Percentiles rank a stretch among this genome's conserved stretches.
Evolutionary conservation across 2,888 invertebrate species (phyloP).

Genomic region (Dasysyrphus tricinctus): DNA sequence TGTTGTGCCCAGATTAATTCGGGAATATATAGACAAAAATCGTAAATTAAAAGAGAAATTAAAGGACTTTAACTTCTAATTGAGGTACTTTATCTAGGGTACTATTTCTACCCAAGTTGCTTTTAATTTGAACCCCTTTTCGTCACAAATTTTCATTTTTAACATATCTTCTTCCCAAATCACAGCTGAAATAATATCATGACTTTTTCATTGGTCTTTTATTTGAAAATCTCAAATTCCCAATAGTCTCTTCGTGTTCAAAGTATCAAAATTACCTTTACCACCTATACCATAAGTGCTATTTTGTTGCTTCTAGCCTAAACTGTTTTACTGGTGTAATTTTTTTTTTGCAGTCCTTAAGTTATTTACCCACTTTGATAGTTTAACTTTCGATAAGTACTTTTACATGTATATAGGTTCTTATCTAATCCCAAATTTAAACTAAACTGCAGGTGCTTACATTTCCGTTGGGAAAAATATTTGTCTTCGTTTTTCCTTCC

Average conservation of each 20-base stretch:
- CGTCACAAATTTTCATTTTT: too few species aligned
- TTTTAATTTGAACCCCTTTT: too few species aligned
- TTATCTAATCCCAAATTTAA: conserved; percentile 34
- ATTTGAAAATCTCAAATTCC: neutral
- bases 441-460: conserved; percentile 36
- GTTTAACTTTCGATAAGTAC: conserved; percentile 29
- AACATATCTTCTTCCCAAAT: neutral
- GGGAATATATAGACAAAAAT: too few species aligned
- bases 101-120: too few species aligned
- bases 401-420: neutral
- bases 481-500: conserved; percentile 12
- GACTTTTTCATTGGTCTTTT: neutral
- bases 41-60: too few species aligned
- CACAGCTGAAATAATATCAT: neutral
- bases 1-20: too few species aligned
- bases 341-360: neutral
- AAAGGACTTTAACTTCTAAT: too few species aligned
- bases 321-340: conserved; percentile 16
- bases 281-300: neutral
- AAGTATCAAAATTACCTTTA: neutral
- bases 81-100: too few species aligned
- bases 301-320: neutral
- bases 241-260: neutral
- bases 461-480: conserved; percentile 16
- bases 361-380: conserved; percentile 26